A percentile compares a stretch with the other conserved stretches of the same genome.
phyloP scores from a whole-genome alignment of 2,888 invertebrate species.

The Eupeodes latifasciatus region DNA sequence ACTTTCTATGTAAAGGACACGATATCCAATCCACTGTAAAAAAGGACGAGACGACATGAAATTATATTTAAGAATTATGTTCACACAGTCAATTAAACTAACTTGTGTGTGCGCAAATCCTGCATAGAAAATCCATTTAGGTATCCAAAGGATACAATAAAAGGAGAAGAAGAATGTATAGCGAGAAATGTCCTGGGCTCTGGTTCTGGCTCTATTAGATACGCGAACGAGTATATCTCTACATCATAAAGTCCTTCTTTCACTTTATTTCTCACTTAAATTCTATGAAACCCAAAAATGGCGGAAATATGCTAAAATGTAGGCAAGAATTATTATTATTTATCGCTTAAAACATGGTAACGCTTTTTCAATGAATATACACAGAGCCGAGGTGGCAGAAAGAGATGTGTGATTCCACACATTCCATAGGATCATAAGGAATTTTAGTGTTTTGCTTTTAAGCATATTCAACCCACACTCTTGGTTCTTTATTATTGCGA shows the following conservation, averaged over 20 bases:
- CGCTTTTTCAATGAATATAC: not conserved
- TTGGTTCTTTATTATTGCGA: slow-evolving; percentile 15
- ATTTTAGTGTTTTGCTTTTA: slow-evolving; percentile 28
- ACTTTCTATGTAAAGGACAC: not conserved
- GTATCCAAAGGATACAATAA: not conserved
- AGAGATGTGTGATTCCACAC: not conserved
- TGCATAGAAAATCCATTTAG: slow-evolving; percentile 65
- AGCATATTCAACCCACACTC: slow-evolving; percentile 7
- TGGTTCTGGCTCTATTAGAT: slow-evolving; percentile 42
- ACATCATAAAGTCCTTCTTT: not conserved
- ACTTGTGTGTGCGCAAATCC: slow-evolving; percentile 63
- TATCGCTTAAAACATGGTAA: slow-evolving; percentile 11
- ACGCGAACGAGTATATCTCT: not conserved
- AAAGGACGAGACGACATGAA: slow-evolving; percentile 30
- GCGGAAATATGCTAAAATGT: slow-evolving; percentile 63
- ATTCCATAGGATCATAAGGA: slow-evolving; percentile 15
- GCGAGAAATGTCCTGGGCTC: slow-evolving; percentile 6
- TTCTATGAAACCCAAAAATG: slow-evolving; percentile 57
- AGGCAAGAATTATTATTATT: slow-evolving; percentile 56
- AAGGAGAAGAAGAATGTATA: slow-evolving; percentile 33
- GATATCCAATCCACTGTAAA: not conserved
- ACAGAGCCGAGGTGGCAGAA: not conserved
- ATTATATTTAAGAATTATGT: slow-evolving; percentile 73
- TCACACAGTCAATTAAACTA: slow-evolving; percentile 77
- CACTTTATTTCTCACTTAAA: slow-evolving; percentile 34